Base-by-base conservation (phyloP, 2,888 invertebrate genomes). In the Pinctada fucata region DNA sequence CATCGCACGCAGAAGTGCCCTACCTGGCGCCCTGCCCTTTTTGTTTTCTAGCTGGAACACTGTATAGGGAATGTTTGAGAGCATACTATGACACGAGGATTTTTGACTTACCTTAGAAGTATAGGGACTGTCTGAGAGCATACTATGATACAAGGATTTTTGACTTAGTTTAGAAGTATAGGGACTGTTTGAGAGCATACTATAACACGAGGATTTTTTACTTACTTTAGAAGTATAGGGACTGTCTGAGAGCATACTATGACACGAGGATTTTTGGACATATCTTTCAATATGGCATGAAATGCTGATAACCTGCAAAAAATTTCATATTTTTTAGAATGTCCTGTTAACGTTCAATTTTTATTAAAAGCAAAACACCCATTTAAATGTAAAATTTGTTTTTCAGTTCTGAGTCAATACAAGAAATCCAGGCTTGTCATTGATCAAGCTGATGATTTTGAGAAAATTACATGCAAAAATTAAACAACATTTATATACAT, bases 211-310 rank as follows among this genome's bases (percentile, higher is more conserved):
- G 58, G 58, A 13, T 67, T 67, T n/a, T 71, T 3, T 47, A 72
- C 69, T 49, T 79, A 91, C 91, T 88, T 88, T 6, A 90, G 82
- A 2, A 91, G 80, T 3, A 89, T 83, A 67, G 90, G 89, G 3
- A 89, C 89, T 2, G 85, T 83, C 81, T 90, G 90, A 69, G 88
- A 86, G 75, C 90, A 89, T 31, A 87, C 88, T 49, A 88, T 67
- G 45, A 91, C 90, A 52, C 90, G 80, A 1, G 89, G 88, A 75
- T 84, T 85, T 45, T 79, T 80, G 66, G 75, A 81, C 84, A 88
- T 82, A 71, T 90, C 90, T 69, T 82, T 83, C 75, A 91, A 75
- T 5, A 88, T 84, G 10, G 79, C 79, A 75, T 90, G 89, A n/a
- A 90, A 88, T 16, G 78, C 82, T 16, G 86, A 81, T 75, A 91